Conservation (phyloP, 1,140 invertebrate genomes). For the fruit fly (Drosophila melanogaster) region DNA sequence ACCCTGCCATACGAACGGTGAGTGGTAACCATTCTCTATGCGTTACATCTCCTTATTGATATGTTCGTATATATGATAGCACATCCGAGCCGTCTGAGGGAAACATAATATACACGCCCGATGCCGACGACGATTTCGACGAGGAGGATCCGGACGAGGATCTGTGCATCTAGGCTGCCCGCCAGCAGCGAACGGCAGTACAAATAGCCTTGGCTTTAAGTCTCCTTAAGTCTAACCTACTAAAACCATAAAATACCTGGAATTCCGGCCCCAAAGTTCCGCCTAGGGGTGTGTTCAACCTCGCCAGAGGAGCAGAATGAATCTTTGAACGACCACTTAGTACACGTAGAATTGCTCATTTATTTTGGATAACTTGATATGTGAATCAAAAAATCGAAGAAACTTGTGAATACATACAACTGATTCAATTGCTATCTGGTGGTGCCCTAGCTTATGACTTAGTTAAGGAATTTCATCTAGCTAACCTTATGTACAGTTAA, state of each 20-base stretch:
- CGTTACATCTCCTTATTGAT: background rate
- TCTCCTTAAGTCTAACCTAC: slow-evolving; percentile 59
- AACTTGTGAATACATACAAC: slow-evolving; percentile 38
- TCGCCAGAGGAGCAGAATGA: slow-evolving; percentile 13
- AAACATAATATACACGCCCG: slow-evolving; percentile 86
- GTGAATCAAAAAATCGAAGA: slow-evolving; percentile 47
- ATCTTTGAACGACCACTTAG: slow-evolving; percentile 29
- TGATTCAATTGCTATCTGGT: slow-evolving; percentile 37
- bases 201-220: slow-evolving; percentile 81
- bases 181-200: slow-evolving; percentile 64
- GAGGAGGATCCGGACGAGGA: slow-evolving; percentile 86
- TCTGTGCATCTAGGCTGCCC: slow-evolving; percentile 62
- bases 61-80: slow-evolving; percentile 18
- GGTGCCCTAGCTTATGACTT: slow-evolving; percentile 43
- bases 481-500: slow-evolving; percentile 41
- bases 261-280: slow-evolving; percentile 29
- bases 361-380: slow-evolving; percentile 53
- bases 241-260: slow-evolving; percentile 39
- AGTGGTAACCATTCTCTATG: background rate
- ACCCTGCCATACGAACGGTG: slow-evolving; percentile 84
- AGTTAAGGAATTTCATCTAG: slow-evolving; percentile 45
- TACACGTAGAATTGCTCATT: slow-evolving; percentile 53
- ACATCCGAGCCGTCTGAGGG: slow-evolving; percentile 72
- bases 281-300: slow-evolving; percentile 12
- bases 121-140: slow-evolving; percentile 86